These are phyloP conservation scores for Siniperca scherzeri DNA, from an alignment of 2,797 vertebrate species.

Conservation along the genomic window DNA sequence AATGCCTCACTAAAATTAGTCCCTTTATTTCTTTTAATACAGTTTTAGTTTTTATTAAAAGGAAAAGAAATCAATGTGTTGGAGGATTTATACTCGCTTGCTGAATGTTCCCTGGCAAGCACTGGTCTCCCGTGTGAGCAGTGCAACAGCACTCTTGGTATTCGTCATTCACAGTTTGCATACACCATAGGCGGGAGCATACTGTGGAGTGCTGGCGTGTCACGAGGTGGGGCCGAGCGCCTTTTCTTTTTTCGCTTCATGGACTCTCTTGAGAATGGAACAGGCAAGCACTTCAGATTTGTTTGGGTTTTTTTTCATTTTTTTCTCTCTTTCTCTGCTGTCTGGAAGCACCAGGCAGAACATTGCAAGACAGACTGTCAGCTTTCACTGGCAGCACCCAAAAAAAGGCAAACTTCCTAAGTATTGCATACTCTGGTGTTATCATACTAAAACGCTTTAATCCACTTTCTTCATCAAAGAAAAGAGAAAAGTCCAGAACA, in stretches of 20 bases:
- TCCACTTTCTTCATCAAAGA: neutral
- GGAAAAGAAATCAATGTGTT: conserved; percentile 46
- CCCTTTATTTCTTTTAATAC: conserved; percentile 12
- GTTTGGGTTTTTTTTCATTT: neutral
- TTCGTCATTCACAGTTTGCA: conserved; percentile 78
- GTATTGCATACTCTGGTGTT: conserved; percentile 37
- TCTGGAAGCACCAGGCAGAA: conserved; percentile 51
- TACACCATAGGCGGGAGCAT: conserved; percentile 65
- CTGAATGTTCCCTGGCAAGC: conserved; percentile 67
- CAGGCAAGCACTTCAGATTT: conserved; percentile 30
- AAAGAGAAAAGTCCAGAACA: conserved; percentile 17
- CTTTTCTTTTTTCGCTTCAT: conserved; percentile 55
- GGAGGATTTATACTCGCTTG: conserved; percentile 54
- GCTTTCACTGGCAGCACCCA: conserved; percentile 27
- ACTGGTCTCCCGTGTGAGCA: conserved; percentile 62
- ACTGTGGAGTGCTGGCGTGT: conserved; percentile 61
- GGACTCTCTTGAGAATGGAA: conserved; percentile 61
- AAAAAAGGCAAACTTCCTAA: conserved; percentile 48
- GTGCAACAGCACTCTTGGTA: conserved; percentile 62
- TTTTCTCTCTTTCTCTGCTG: conserved; percentile 33
- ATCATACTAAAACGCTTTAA: conserved; percentile 30
- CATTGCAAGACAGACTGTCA: conserved; percentile 53
- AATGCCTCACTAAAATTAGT: conserved; percentile 3
- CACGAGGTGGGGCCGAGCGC: conserved; percentile 64
- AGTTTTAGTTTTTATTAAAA: conserved; percentile 29